Evolutionary conservation across 2,797 vertebrate genomes (phyloP).

Genomic region (Scolopax bukidnonensis): DNA sequence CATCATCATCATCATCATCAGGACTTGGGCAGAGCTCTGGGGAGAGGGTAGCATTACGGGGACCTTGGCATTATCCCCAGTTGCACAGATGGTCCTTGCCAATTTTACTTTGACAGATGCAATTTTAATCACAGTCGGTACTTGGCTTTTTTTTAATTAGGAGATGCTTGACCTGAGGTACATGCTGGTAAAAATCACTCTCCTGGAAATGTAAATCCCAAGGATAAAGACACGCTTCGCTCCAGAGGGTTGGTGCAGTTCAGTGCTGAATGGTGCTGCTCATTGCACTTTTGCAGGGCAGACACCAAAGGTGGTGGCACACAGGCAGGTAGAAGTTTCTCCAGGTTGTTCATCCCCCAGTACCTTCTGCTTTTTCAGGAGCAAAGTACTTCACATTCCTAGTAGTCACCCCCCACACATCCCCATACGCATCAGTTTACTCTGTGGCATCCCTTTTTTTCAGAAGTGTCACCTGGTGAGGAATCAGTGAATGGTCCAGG

Average conservation of each 20-base stretch:
- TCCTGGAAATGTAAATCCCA: no score
- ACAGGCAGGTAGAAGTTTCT: not conserved
- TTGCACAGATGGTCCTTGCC: rapidly evolving
- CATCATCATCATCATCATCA: no score
- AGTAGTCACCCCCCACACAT: rapidly evolving
- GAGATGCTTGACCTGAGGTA: not conserved
- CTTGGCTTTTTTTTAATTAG: no score
- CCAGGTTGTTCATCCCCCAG: no score
- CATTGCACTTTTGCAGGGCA: not conserved
- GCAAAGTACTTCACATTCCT: not conserved
- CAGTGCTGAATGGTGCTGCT: no score
- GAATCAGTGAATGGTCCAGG: not conserved
- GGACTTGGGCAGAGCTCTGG: rapidly evolving
- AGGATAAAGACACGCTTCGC: no score
- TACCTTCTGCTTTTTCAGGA: not conserved
- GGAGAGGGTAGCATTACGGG: no score
- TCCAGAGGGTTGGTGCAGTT: not conserved
- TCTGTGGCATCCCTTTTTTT: not conserved
- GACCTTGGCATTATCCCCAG: no score
- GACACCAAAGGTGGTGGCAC: rapidly evolving
- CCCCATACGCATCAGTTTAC: rapidly evolving
- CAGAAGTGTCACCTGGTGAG: not conserved
- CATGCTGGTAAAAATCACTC: not conserved
- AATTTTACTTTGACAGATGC: not conserved
- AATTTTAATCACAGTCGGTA: not conserved